phyloP scores from a whole-genome alignment of 2,113 vertebrate genomes.

The Semicossyphus pulcher region DNA sequence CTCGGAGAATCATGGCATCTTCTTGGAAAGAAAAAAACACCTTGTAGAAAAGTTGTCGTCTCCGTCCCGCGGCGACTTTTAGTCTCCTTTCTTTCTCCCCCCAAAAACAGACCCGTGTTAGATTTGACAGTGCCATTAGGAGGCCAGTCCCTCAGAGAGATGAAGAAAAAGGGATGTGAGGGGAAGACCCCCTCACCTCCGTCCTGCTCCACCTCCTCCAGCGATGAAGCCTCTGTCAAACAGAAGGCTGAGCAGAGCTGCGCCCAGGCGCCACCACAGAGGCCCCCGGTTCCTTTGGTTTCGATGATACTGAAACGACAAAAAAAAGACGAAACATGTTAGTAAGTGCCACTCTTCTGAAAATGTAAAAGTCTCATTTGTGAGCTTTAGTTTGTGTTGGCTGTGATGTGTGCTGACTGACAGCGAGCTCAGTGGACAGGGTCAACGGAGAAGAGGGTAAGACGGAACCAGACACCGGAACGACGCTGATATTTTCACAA shows the following conservation, averaged over 20 bases:
- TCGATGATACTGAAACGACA: slow-evolving; percentile 80
- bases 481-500: slow-evolving; percentile 70
- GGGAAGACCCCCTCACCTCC: slow-evolving; percentile 74
- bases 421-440: slow-evolving; percentile 8
- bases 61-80: slow-evolving; percentile 83
- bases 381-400: slow-evolving; percentile 8
- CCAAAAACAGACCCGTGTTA: slow-evolving; percentile 80
- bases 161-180: slow-evolving; percentile 20
- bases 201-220: slow-evolving; percentile 66
- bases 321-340: slow-evolving; percentile 7
- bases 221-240: slow-evolving; percentile 74
- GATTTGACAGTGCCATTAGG: slow-evolving; percentile 81
- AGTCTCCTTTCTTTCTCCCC: slow-evolving; percentile 33
- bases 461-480: slow-evolving; percentile 63
- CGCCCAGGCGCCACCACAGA: slow-evolving; percentile 81
- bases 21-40: slow-evolving; percentile 68
- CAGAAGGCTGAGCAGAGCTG: slow-evolving; percentile 78
- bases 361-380: slow-evolving; percentile 4
- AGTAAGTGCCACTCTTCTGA: slow-evolving; percentile 1
- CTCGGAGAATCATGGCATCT: slow-evolving; percentile 84
- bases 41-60: slow-evolving; percentile 77
- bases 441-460: slow-evolving; percentile 43
- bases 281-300: slow-evolving; percentile 85
- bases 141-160: slow-evolving; percentile 72
- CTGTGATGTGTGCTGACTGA: slow-evolving; percentile 23